Evolutionary conservation across 2,888 invertebrate species (phyloP).

Genomic region (Neoitamus cyanurus): DNA sequence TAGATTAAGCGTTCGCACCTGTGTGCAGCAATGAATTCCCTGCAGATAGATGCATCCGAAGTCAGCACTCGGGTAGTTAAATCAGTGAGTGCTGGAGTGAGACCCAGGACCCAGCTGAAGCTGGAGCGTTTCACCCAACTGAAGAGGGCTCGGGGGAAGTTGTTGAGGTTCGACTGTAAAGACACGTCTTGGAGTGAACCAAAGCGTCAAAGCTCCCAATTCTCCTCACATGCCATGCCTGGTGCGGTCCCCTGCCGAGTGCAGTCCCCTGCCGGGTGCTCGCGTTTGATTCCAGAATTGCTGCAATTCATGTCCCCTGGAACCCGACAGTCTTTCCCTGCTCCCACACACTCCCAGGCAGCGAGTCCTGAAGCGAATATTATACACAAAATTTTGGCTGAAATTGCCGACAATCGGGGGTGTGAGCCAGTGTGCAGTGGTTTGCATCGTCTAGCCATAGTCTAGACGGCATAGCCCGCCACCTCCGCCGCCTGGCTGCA

Average conservation of each 20-base stretch:
- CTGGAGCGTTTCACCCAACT: background rate
- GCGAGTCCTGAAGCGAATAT: conserved; percentile 19
- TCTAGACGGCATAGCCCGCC: conserved; percentile 56
- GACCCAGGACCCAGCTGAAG: background rate
- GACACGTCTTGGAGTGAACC: conserved; percentile 4
- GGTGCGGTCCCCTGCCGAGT: background rate
- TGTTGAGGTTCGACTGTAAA: background rate
- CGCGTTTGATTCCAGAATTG: conserved; percentile 10
- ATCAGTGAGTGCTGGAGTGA: background rate
- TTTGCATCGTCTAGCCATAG: conserved; percentile 57
- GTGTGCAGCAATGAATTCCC: background rate
- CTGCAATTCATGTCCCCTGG: conserved; percentile 27
- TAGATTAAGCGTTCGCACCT: conserved; percentile 20
- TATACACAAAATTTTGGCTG: conserved; percentile 41
- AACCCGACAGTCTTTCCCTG: background rate
- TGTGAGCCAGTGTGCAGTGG: conserved; percentile 55
- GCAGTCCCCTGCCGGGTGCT: conserved; percentile 1
- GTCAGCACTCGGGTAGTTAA: conserved; percentile 2
- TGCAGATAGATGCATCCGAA: conserved; percentile 15
- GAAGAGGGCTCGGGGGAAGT: background rate
- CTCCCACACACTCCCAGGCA: background rate
- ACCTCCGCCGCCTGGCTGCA: conserved; percentile 40
- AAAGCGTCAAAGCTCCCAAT: background rate
- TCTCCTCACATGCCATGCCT: background rate
- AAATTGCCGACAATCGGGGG: conserved; percentile 55